Percentiles rank a stretch among this genome's conserved stretches.
Conservation (phyloP, 1,140 invertebrate genomes). For the Euura saliciscinereae region DNA sequence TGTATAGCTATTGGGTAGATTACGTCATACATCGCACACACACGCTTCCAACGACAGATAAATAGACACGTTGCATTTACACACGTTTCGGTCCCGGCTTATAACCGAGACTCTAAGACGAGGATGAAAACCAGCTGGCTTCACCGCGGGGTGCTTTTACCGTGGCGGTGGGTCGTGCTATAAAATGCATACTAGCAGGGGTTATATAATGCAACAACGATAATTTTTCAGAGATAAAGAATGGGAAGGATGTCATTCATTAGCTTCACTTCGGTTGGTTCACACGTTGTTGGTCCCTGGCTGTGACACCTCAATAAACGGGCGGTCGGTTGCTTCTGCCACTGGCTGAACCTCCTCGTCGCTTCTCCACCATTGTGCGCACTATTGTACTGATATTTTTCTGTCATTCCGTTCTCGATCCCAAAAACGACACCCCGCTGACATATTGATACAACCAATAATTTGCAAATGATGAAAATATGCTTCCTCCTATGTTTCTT, state of each 20-base stretch:
- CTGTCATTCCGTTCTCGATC: not conserved
- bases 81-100: not conserved
- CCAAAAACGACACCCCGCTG: no score
- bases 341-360: conserved; percentile 23
- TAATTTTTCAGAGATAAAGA: conserved; percentile 51
- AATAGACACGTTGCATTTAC: no score
- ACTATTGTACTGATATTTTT: conserved; percentile 44
- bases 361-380: conserved; percentile 37
- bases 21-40: no score
- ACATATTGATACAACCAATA: no score
- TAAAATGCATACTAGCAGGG: conserved; percentile 16
- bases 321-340: conserved; percentile 9
- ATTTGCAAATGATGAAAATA: no score
- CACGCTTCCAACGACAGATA: no score
- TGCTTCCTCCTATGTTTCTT: no score
- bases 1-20: no score
- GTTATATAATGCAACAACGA: conserved; percentile 31
- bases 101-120: conserved; percentile 26
- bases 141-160: conserved; percentile 37
- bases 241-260: conserved; percentile 54
- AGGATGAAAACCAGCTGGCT: conserved; percentile 39
- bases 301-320: conserved; percentile 52
- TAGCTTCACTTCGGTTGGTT: conserved; percentile 54
- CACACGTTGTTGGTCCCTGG: conserved; percentile 52
- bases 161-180: conserved; percentile 31